phyloP scores from a whole-genome alignment of 2,113 vertebrate genomes.

The Chaenogobius annularis region DNA sequence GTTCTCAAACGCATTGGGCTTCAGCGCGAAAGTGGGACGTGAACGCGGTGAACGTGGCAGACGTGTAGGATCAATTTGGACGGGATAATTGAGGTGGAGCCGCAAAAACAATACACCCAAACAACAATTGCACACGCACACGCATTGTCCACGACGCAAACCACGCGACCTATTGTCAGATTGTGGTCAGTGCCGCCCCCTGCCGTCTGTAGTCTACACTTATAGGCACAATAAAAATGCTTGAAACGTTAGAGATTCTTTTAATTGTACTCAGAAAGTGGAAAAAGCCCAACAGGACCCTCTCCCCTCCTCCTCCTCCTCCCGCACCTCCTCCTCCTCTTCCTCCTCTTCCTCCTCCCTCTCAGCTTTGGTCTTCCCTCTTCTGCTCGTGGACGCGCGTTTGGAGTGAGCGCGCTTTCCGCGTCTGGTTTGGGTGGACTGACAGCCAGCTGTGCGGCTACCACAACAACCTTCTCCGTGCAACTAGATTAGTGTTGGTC shows the following conservation, averaged over 20 bases:
- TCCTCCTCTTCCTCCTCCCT: constrained; percentile 6
- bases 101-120: constrained; percentile 4
- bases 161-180: constrained; percentile 8
- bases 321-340: constrained; percentile 5
- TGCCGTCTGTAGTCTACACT: not conserved
- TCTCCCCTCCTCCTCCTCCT: not conserved
- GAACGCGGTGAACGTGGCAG: constrained; percentile 62
- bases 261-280: not conserved
- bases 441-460: constrained; percentile 82
- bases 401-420: constrained; percentile 68
- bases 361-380: not conserved
- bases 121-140: constrained; percentile 21
- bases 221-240: not conserved
- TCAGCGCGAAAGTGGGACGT: constrained; percentile 18
- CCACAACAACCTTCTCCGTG: constrained; percentile 54
- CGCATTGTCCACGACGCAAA: constrained; percentile 26
- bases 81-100: constrained; percentile 23
- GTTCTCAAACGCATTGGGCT: constrained; percentile 30
- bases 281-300: constrained; percentile 17
- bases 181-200: not conserved
- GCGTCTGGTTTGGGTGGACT: constrained; percentile 73
- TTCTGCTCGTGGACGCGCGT: constrained; percentile 56
- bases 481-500: constrained; percentile 32
- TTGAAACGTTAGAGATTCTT: not conserved
- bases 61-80: constrained; percentile 52